Base-by-base conservation (phyloP, 2,888 invertebrate genomes). In the Tipula unca region DNA sequence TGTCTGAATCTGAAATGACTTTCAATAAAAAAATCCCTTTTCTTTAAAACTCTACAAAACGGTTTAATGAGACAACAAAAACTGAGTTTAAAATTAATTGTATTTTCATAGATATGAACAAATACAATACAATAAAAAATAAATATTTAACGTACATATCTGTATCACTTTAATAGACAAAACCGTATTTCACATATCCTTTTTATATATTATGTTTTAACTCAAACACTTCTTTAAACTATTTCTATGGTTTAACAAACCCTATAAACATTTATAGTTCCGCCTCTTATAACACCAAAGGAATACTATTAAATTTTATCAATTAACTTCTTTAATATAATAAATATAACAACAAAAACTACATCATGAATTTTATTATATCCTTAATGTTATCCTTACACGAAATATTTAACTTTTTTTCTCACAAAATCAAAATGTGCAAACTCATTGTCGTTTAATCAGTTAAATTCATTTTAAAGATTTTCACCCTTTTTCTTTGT, bases 201-300 rank as follows among this genome's bases (percentile, higher is more conserved):
- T 69, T 69, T 69, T 69, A 10, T 69, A 25, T 69, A n/a, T n/a
- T n/a, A n/a, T 69, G 25, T 32, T 6, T 69, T 69, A 69, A 69
- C 69, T 25, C 10, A 25, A 54, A 25, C 20, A 69, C 8, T 69
- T 69, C 69, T 6, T 69, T 69, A 25, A 69, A 69, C 69, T 69
- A 69, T 69, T 69, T 69, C 69, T 69, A 83, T 83, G 32, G 83
- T 83, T 83, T 83, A 83, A 83, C 83, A 83, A 32, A 83, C 83
- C 83, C 83, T 83, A 83, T 83, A 83, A 83, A 83, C 83, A 83
- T 83, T 83, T 83, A 83, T 83, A 83, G 83, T 83, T 83, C 83
- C 83, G 83, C 83, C 83, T 83, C 17, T 83, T 83, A 32, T 32
- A 32, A 8, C 83, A 32, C 29, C 35, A 83, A 69, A 20, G 25